phyloP scores from a whole-genome alignment of 2,888 invertebrate species.

The Idaea biselata region DNA sequence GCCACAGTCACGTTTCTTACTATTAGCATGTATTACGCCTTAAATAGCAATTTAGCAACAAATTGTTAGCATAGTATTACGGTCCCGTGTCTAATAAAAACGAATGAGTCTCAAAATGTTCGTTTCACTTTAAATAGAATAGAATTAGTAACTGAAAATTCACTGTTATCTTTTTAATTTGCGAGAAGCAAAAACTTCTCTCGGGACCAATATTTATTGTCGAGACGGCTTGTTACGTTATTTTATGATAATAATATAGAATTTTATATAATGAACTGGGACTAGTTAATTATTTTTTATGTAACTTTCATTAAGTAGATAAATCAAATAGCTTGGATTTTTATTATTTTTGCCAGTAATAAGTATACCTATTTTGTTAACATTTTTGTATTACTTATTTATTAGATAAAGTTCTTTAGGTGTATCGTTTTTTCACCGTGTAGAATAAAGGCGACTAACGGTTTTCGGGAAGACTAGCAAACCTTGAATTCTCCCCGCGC shows the following conservation, averaged over 20 bases:
- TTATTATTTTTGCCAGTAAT: no score
- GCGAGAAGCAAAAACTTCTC: not conserved
- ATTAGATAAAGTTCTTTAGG: no score
- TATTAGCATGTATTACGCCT: not conserved
- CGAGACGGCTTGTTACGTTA: not conserved
- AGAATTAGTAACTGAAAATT: not conserved
- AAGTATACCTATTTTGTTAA: no score
- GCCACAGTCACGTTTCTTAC: not conserved
- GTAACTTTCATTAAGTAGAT: not conserved
- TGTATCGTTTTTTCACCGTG: no score
- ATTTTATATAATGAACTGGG: not conserved
- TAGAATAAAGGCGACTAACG: no score
- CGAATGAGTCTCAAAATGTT: conserved; percentile 1
- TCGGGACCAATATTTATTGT: not conserved
- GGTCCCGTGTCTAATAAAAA: not conserved
- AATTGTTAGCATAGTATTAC: not conserved
- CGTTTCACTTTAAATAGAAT: not conserved
- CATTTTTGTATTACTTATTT: no score
- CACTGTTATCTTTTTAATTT: not conserved
- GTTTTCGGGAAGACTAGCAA: no score
- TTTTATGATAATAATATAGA: not conserved
- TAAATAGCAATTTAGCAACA: not conserved
- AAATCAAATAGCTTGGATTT: not conserved
- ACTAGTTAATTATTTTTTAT: not conserved
- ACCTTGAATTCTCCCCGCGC: no score